Conservation (phyloP, 2,888 invertebrate genomes). For the Synergus umbraculus region DNA sequence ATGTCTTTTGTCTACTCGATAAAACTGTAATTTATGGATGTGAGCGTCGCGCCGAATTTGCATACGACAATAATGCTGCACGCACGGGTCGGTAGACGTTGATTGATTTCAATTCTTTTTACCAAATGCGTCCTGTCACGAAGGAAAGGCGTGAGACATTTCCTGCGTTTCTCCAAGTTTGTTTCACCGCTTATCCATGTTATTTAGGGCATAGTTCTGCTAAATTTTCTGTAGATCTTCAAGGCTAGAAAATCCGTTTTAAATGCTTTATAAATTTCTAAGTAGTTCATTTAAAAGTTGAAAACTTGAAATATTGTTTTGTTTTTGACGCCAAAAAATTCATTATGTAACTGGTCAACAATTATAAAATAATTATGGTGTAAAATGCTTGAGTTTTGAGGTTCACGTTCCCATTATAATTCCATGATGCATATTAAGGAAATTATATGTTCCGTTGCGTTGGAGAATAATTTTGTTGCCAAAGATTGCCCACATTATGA, state of each 20-base stretch:
- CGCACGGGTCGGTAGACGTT: slow-evolving; percentile 36
- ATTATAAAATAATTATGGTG: neutral
- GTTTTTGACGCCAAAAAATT: too few species aligned
- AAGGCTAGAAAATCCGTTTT: too few species aligned
- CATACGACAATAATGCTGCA: slow-evolving; percentile 42
- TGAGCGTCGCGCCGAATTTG: slow-evolving; percentile 37
- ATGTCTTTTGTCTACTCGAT: slow-evolving; percentile 22
- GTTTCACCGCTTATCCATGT: slow-evolving; percentile 7
- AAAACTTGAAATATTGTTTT: too few species aligned
- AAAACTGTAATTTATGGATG: slow-evolving; percentile 34
- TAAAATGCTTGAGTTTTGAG: neutral
- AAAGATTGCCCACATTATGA: neutral
- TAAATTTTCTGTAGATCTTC: neutral
- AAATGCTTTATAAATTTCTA: too few species aligned
- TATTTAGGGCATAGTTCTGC: slow-evolving; percentile 2
- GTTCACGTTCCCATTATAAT: too few species aligned
- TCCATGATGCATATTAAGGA: too few species aligned
- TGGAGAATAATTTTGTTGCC: neutral
- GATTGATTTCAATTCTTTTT: slow-evolving; percentile 29
- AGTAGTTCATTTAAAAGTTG: too few species aligned
- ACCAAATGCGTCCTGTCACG: slow-evolving; percentile 35
- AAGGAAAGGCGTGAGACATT: slow-evolving; percentile 30
- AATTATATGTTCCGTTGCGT: neutral
- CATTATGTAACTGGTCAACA: too few species aligned
- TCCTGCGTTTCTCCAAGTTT: slow-evolving; percentile 27